phyloP scores from a whole-genome alignment of 2,113 vertebrate species.

The Malurus elegans region DNA sequence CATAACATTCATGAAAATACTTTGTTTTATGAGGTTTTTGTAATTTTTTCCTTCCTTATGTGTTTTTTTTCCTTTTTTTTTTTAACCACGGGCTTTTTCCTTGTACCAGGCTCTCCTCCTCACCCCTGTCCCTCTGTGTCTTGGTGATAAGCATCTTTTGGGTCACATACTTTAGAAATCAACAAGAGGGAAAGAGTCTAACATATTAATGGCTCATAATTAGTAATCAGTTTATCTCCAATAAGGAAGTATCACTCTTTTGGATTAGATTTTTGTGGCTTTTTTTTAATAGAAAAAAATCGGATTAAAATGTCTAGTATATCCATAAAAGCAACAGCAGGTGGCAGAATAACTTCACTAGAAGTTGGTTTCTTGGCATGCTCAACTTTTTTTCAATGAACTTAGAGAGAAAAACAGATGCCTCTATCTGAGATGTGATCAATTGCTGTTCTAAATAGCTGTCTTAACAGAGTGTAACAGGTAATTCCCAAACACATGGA shows the following conservation, averaged over 20 bases:
- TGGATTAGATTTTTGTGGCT: not conserved
- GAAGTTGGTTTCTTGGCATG: not conserved
- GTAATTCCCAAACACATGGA: conserved; percentile 43
- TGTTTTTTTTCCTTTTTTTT: not conserved
- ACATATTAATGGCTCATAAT: not conserved
- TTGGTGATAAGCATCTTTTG: not conserved
- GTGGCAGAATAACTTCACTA: conserved; percentile 75
- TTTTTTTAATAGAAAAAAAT: not conserved
- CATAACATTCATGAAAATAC: not conserved
- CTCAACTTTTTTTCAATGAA: not conserved
- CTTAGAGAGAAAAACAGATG: conserved; percentile 31
- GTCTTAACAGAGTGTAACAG: conserved; percentile 53
- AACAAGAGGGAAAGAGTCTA: not conserved
- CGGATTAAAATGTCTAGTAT: not conserved
- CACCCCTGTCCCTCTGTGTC: not conserved
- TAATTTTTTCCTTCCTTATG: not conserved
- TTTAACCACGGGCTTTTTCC: not conserved
- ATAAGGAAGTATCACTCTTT: not conserved
- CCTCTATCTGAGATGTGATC: conserved; percentile 16
- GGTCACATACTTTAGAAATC: not conserved
- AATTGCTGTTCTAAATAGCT: conserved; percentile 31
- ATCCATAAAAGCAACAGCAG: conserved; percentile 62
- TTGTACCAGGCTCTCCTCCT: not conserved
- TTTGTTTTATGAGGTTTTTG: not conserved
- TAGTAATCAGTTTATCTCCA: not conserved